Base-by-base conservation (phyloP, 1,140 invertebrate genomes). In the Drosophila truncata region DNA sequence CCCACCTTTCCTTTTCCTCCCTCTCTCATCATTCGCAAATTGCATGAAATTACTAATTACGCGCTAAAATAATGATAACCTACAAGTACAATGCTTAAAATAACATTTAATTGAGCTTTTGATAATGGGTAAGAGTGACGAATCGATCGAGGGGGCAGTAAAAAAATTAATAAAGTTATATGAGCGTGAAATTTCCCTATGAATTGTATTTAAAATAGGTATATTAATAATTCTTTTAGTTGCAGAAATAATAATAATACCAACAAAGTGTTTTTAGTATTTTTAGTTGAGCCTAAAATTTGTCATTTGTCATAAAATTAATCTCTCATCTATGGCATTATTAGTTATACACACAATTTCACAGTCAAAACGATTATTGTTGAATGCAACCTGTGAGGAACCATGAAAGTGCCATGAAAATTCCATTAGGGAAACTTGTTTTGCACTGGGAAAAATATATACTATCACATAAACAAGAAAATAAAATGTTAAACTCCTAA, bases 11-110 rank as follows among this genome's bases (percentile, higher is more conserved):
- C 10, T 39, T 20, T 10, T 10, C 31, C 1, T 4, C 31, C 23
- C 29, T 11, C 4, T 18, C 8, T n/a, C 61, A 41, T 52, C 47
- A 23, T 18, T 33, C 13, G 23, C 31, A 85, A 80, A 78, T 78
- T 71, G 75, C 79, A 76, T 86, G 60, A 79, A 82, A 86, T 86
- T 84, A 84, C 61, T 84, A 84, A 84, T 84, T 84, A 84, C 66
- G 59, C 62, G 82, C 61, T 78, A 79, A 86, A 78, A 78, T 61
- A 78, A 70, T 86, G 61, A 85, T 79, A 57, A 39, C 61, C 63
- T 47, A 33, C 37, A 60, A 35, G 25, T 16, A 59, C 27, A 49
- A 42, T n/a, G 65, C 65, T 82, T 69, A 69, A 64, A 74, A 65
- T 65, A 72, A 42, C 64, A 70, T 71, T 78, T 77, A 82, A 82